A percentile compares a stretch with the other conserved stretches of the same genome.
These are phyloP conservation scores for Anthonomus grandis DNA, from an alignment of 1,140 invertebrate species.

Conservation along the genomic window DNA sequence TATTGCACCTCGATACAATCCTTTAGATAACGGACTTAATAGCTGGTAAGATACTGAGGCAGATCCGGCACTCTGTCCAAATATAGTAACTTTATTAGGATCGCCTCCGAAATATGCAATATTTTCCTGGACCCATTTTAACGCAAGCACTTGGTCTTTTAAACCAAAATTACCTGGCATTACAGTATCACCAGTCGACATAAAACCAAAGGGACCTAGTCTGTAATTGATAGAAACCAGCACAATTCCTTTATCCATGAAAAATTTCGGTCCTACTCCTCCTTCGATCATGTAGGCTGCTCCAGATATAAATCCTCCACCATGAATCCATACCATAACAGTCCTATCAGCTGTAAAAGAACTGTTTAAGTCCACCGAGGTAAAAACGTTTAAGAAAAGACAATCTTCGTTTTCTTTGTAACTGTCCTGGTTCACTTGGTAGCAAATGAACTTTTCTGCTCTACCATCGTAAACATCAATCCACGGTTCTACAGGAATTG, in stretches of 20 bases:
- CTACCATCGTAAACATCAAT: conserved; percentile 23
- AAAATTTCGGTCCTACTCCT: conserved; percentile 14
- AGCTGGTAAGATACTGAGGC: conserved; percentile 15
- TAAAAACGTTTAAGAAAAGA: conserved; percentile 23
- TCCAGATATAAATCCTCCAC: conserved; percentile 17
- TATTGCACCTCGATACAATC: conserved; percentile 15
- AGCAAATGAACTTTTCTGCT: conserved; percentile 17
- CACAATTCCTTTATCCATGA: conserved; percentile 17
- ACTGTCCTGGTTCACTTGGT: conserved; percentile 13
- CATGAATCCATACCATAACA: conserved; percentile 23
- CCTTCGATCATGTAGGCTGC: conserved; percentile 6
- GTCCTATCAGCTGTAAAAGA: conserved; percentile 1
- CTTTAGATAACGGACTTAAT: conserved; percentile 5
- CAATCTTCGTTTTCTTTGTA: conserved; percentile 24
- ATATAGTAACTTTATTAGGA: conserved; percentile 16
- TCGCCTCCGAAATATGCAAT: conserved; percentile 17
- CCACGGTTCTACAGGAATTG: conserved; percentile 17
- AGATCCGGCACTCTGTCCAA: conserved; percentile 13
- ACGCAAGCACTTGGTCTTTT: conserved; percentile 13
- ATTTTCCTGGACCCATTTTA: conserved; percentile 18
- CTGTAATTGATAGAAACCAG: conserved; percentile 18
- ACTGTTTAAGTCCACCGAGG: conserved; percentile 9
- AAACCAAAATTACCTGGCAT: conserved; percentile 14
- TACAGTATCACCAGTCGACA: conserved; percentile 7
- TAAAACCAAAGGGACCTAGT: conserved; percentile 20